Evolutionary conservation across 2,113 vertebrate genomes (phyloP).

Genomic region (Guaruba guarouba): DNA sequence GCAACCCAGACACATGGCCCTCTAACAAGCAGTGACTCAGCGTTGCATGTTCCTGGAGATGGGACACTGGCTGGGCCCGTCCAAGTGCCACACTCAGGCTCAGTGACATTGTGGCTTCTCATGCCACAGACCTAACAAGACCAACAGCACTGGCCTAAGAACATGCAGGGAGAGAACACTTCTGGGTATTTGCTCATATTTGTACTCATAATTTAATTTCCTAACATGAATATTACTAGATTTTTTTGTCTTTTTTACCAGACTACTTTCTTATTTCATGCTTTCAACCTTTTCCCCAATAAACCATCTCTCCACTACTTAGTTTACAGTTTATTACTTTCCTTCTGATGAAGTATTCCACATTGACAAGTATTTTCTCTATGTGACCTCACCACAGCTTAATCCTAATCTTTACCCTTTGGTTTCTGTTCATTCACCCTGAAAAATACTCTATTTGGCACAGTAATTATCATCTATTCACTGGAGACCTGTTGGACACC

Average conservation of each 20-base stretch:
- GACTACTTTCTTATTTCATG: not conserved
- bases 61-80: fast-evolving
- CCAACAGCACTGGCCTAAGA: not conserved
- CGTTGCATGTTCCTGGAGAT: fast-evolving
- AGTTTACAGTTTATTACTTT: not conserved
- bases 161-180: not conserved
- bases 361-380: not conserved
- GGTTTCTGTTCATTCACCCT: not conserved
- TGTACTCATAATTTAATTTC: not conserved
- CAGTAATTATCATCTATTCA: not conserved
- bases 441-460: not conserved
- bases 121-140: not conserved
- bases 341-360: not conserved
- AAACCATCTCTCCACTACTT: not conserved
- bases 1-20: fast-evolving
- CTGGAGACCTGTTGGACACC: not conserved
- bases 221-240: not conserved
- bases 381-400: not conserved
- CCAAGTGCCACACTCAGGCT: fast-evolving
- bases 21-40: fast-evolving
- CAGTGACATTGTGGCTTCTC: fast-evolving
- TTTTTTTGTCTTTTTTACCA: not conserved
- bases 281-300: not conserved
- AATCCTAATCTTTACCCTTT: not conserved
- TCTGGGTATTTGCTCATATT: not conserved